Evolutionary conservation across 2,888 invertebrate genomes (phyloP).

Genomic region (Patella caerulea): DNA sequence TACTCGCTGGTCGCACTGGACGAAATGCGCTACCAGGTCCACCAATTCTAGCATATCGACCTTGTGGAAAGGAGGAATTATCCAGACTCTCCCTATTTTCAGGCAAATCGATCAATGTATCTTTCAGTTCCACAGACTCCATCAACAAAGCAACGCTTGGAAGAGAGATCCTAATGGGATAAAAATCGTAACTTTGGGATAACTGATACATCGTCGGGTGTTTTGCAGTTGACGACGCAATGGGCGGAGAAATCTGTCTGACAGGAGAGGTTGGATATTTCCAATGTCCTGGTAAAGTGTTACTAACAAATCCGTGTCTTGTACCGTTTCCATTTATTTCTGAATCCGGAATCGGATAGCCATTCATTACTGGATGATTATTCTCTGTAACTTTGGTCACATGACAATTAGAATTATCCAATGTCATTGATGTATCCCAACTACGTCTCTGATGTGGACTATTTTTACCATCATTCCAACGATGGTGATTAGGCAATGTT

Average conservation of each 20-base stretch:
- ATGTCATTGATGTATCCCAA: slow-evolving; percentile 17
- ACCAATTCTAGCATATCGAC: slow-evolving; percentile 49
- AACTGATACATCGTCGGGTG: slow-evolving; percentile 55
- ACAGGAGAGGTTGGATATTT: slow-evolving; percentile 17
- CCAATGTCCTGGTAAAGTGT: slow-evolving; percentile 38
- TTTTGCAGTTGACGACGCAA: neutral
- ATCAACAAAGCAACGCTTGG: neutral
- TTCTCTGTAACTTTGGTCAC: neutral
- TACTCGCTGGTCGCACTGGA: slow-evolving; percentile 39
- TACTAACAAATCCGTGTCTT: slow-evolving; percentile 13
- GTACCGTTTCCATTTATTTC: neutral
- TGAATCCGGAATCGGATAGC: neutral
- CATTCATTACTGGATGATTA: neutral
- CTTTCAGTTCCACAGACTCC: slow-evolving; percentile 1
- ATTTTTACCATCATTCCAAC: neutral
- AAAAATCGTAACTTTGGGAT: slow-evolving; percentile 52
- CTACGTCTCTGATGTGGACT: slow-evolving; percentile 3
- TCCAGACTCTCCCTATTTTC: neutral
- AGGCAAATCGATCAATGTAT: slow-evolving; percentile 3
- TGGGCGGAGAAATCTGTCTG: neutral
- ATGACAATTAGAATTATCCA: neutral
- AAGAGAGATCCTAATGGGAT: slow-evolving; percentile 37
- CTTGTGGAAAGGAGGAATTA: slow-evolving; percentile 36
- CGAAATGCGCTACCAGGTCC: slow-evolving; percentile 59
- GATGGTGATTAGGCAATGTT: neutral